phyloP scores from a whole-genome alignment of 2,797 vertebrate species.

The Pristis pectinata region DNA sequence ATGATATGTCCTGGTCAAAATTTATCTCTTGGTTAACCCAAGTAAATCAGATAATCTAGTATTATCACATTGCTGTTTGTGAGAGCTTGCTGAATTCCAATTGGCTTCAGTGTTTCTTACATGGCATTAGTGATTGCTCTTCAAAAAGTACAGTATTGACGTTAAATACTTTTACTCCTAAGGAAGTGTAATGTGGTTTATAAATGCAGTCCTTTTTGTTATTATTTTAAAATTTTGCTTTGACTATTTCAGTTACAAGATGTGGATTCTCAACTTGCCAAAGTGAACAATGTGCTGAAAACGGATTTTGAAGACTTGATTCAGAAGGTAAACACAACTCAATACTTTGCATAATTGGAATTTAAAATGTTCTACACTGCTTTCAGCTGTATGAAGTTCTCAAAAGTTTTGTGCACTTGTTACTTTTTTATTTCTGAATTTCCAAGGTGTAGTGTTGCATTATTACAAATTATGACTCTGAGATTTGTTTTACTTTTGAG shows the following conservation, averaged over 20 bases:
- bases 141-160: no score
- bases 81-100: no score
- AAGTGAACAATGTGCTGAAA: constrained; percentile 65
- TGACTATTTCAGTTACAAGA: constrained; percentile 63
- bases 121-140: no score
- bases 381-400: neutral
- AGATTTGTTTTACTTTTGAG: neutral
- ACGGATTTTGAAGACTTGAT: constrained; percentile 71
- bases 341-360: neutral
- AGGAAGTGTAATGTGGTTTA: no score
- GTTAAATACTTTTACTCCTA: no score
- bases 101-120: no score
- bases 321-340: constrained; percentile 62
- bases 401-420: neutral
- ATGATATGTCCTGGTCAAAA: no score
- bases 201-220: neutral
- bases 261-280: constrained; percentile 63
- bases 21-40: no score
- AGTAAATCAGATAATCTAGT: no score
- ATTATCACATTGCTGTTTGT: no score
- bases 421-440: neutral
- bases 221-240: constrained; percentile 37
- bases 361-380: neutral
- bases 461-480: neutral
- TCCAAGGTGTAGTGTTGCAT: neutral